A percentile compares a stretch with the other conserved stretches of the same genome.
phyloP scores from a whole-genome alignment of 2,113 vertebrate species.

The Marmota monax region DNA sequence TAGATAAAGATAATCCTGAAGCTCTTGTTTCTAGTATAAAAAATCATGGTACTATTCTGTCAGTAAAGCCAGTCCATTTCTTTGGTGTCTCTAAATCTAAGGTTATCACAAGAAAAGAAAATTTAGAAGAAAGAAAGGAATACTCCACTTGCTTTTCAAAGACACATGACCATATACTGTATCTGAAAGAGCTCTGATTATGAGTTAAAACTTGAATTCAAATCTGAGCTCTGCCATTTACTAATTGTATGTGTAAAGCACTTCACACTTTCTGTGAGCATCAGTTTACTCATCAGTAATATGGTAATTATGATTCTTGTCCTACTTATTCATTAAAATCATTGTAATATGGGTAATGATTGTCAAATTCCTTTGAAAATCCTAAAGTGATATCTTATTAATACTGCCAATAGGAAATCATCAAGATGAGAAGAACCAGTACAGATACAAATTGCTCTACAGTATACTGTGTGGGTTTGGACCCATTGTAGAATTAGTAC shows the following conservation, averaged over 20 bases:
- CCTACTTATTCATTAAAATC: neutral
- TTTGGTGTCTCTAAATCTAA: neutral
- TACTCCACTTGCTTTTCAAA: neutral
- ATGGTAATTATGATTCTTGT: neutral
- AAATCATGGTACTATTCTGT: neutral
- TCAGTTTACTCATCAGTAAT: neutral
- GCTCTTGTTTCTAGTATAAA: neutral
- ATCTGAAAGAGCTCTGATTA: neutral
- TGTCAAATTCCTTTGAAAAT: conserved; percentile 17
- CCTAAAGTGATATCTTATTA: neutral
- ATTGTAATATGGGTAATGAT: neutral
- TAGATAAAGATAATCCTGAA: too few species aligned
- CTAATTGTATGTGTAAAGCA: neutral
- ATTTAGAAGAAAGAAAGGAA: neutral
- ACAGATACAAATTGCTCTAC: neutral
- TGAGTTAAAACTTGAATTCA: neutral
- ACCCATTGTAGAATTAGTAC: neutral
- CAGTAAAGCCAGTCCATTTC: neutral
- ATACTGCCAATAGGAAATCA: neutral
- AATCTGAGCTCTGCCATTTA: neutral
- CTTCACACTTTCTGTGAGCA: neutral
- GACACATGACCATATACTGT: neutral
- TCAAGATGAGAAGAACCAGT: neutral
- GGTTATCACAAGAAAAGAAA: neutral
- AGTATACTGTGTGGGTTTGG: neutral